These are phyloP conservation scores for Sebastiscus albofasciatus DNA, from an alignment of 2,797 vertebrate genomes.

Conservation along the genomic window DNA sequence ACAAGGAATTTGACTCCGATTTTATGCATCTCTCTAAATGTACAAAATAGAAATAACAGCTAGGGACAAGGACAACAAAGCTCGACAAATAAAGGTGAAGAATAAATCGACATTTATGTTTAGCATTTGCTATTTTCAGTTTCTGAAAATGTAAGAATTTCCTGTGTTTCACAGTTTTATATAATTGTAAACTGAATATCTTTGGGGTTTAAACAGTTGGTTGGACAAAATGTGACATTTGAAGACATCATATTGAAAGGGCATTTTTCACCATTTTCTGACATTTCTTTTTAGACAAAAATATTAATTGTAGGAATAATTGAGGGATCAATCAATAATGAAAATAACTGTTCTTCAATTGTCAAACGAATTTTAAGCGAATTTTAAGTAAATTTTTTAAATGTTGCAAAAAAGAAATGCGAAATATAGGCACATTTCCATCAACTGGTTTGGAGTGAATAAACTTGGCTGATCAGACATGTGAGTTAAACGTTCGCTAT, in stretches of 20 bases:
- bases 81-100: no score
- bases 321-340: not conserved
- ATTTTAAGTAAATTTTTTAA: no score
- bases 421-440: no score
- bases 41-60: no score
- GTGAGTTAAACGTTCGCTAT: rapidly evolving
- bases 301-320: not conserved
- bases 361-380: no score
- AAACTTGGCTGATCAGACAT: no score
- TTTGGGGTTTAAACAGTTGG: no score
- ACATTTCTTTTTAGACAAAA: not conserved
- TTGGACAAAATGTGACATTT: not conserved
- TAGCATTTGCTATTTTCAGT: not conserved
- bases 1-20: no score
- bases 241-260: not conserved
- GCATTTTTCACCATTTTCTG: not conserved
- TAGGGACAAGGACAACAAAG: no score
- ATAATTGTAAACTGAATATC: not conserved
- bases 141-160: not conserved
- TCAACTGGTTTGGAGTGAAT: no score
- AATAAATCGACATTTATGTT: not conserved
- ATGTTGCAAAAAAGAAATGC: rapidly evolving
- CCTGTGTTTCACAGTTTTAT: not conserved
- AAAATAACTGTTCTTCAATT: not conserved
- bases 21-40: no score